Base-by-base conservation (phyloP, 2,888 invertebrate genomes). In the Cantharis rufa region DNA sequence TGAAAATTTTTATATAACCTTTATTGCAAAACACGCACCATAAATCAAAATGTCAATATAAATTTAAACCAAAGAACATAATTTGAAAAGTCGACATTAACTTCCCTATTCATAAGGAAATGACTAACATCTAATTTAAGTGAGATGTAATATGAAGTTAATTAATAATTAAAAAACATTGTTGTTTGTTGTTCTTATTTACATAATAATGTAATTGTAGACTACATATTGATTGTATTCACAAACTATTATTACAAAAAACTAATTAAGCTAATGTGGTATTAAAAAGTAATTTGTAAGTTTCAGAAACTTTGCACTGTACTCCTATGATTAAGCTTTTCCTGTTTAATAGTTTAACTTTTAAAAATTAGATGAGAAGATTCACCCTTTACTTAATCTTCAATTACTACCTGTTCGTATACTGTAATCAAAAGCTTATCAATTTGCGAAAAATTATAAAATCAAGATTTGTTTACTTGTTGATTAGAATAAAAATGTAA, bases 11-110 rank as follows among this genome's bases (percentile, higher is more conserved):
- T 48, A 48, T 48, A 48, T 48, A 48, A 48, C 48, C 48, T 48
- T 48, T 48, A 48, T 48, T 48, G 48, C 48, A 48, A 48, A 18
- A 21, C 64, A 66, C 64, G 64, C 64, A 66, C 18, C 21, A 66
- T 66, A 66, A 66, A 66, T 66, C 64, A 66, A 66, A 66, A 21
- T 66, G 64, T 16, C 64, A 21, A 66, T 66, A 66, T 66, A 66
- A 66, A 66, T 66, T 66, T 66, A 66, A 66, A 66, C 48, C 48
- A 48, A 48, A 48, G 48, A 48, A 48, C 48, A 48, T n/a, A 48
- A 48, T 48, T 48, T 48, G 48, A 48, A 48, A 48, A 48, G 18
- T 66, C 21, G 64, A 66, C 64, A n/a, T 24, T 66, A 66, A 66
- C 64, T 66, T n/a, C 64, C 18, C 24, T 21, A 10, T 66, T 66